These are phyloP conservation scores for Papilio protenor DNA, from an alignment of 2,888 invertebrate genomes.

Conservation along the genomic window DNA sequence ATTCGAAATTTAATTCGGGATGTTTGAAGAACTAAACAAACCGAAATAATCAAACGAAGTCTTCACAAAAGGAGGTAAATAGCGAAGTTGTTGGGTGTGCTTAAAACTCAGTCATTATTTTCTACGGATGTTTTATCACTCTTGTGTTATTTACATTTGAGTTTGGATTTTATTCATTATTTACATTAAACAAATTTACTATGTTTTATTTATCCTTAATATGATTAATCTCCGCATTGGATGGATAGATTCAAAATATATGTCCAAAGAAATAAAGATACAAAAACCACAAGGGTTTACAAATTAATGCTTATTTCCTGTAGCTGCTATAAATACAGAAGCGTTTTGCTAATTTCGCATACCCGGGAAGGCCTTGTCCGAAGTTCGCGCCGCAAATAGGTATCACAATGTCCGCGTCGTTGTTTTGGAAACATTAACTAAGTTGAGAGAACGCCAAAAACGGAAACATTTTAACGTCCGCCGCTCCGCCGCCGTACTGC, in stretches of 20 bases:
- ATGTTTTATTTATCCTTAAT: background rate
- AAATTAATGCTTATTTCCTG: conserved; percentile 21
- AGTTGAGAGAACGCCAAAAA: conserved; percentile 81
- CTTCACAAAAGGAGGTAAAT: conserved; percentile 29
- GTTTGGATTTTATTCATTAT: background rate
- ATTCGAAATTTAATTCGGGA: conserved; percentile 33
- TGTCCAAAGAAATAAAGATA: background rate
- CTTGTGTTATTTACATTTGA: background rate
- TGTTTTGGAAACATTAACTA: conserved; percentile 82
- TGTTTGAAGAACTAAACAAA: conserved; percentile 40
- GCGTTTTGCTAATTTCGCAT: conserved; percentile 37
- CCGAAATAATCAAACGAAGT: conserved; percentile 37
- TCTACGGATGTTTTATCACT: conserved; percentile 6
- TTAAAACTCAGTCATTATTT: conserved; percentile 27
- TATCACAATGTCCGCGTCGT: conserved; percentile 65
- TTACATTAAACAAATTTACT: background rate
- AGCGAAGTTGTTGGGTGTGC: conserved; percentile 10
- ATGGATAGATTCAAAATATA: background rate
- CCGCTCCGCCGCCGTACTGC: conserved; percentile 57
- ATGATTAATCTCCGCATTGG: background rate
- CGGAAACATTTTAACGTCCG: conserved; percentile 76
- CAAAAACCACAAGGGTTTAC: background rate
- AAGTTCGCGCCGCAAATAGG: conserved; percentile 50
- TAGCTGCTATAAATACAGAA: conserved; percentile 11
- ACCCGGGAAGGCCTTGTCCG: conserved; percentile 36